These are phyloP conservation scores for Lagorchestes hirsutus DNA, from an alignment of 2,797 vertebrate species.

Conservation along the genomic window DNA sequence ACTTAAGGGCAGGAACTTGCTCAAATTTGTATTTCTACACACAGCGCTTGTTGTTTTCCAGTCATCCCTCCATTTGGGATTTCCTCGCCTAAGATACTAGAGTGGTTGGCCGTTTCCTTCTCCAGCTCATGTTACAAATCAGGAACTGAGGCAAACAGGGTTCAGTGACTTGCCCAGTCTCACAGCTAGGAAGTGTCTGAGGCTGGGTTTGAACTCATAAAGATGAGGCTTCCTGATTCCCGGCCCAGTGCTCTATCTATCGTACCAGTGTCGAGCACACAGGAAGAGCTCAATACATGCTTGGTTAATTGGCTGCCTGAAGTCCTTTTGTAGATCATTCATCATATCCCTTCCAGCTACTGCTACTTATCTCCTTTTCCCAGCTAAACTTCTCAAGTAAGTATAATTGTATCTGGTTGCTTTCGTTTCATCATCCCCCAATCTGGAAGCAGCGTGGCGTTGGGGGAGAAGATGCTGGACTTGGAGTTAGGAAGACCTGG, in stretches of 20 bases:
- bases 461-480: neutral
- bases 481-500: neutral
- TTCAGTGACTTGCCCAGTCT: neutral
- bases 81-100: neutral
- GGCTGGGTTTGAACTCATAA: neutral
- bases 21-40: neutral
- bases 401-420: neutral
- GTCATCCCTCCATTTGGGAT: neutral
- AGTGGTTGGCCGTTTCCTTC: neutral
- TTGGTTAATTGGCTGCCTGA: neutral
- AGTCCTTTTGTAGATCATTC: neutral
- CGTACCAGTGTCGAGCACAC: neutral
- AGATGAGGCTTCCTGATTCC: neutral
- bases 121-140: neutral
- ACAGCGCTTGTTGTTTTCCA: neutral
- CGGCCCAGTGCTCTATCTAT: neutral
- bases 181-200: neutral
- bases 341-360: neutral
- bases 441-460: neutral
- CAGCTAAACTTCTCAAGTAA: slow-evolving; percentile 8
- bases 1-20: neutral
- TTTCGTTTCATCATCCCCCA: slow-evolving; percentile 13
- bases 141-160: neutral
- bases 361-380: slow-evolving; percentile 8
- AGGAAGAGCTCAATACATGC: neutral